phyloP scores from a whole-genome alignment of 30 jellyfish, hydroid and myxozoan genomes.

The Mastigias papua region DNA sequence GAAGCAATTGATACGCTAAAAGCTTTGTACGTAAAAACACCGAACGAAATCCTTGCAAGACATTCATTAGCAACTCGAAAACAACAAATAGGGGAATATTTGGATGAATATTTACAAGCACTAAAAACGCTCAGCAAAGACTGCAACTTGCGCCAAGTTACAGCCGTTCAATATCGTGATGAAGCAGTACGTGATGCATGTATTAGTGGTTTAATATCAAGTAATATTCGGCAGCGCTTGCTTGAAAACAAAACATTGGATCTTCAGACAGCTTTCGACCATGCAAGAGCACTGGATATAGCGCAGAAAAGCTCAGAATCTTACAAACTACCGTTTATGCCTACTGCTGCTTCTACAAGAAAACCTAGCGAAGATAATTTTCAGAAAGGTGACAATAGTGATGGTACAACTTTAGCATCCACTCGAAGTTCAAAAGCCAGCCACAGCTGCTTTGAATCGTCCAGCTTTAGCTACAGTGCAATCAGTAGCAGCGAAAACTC shows the following conservation, averaged over 20 bases:
- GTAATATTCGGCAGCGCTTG: constrained; percentile 66
- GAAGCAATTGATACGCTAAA: constrained; percentile 61
- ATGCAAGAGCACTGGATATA: constrained; percentile 57
- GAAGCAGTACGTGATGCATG: constrained; percentile 81
- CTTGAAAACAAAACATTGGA: constrained; percentile 64
- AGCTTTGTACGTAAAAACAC: constrained; percentile 54
- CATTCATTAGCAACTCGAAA: constrained; percentile 82
- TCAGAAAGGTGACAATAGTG: constrained; percentile 5
- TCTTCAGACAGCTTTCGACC: constrained; percentile 24
- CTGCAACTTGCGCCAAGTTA: constrained; percentile 70
- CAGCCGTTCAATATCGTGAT: constrained; percentile 75
- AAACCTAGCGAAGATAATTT: background rate
- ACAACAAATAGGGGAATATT: no score
- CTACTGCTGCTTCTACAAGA: constrained; percentile 23
- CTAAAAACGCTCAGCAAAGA: constrained; percentile 71
- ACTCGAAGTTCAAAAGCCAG: constrained; percentile 2
- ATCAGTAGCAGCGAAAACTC: no score
- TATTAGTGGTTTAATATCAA: constrained; percentile 65
- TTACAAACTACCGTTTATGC: constrained; percentile 25
- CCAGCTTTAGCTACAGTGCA: no score
- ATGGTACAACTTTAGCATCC: constrained; percentile 19
- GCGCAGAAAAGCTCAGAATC: constrained; percentile 75
- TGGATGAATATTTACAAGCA: constrained; percentile 81
- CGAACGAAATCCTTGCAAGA: constrained; percentile 81
- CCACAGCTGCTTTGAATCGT: constrained; percentile 40